A percentile compares a stretch with the other conserved stretches of the same genome.
These are phyloP conservation scores for Callyntrura guangdongensis DNA, from an alignment of 2,888 invertebrate genomes.

Conservation along the genomic window DNA sequence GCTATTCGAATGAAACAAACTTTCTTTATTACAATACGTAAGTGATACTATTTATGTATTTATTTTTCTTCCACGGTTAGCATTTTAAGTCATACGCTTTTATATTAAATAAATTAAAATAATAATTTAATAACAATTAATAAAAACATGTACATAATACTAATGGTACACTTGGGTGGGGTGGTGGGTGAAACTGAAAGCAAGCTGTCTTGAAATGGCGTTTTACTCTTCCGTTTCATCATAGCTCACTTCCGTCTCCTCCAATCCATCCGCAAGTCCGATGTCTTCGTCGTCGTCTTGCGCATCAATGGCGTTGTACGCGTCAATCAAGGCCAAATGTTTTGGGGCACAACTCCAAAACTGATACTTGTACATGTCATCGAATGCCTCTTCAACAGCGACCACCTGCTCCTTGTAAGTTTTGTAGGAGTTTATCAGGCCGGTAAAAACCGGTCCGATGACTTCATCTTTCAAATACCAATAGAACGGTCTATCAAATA, in stretches of 20 bases:
- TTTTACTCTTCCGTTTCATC: constrained; percentile 59
- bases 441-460: constrained; percentile 82
- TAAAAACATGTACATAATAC: constrained; percentile 53
- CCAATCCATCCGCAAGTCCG: constrained; percentile 69
- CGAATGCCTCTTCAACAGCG: constrained; percentile 79
- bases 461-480: constrained; percentile 82
- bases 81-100: neutral
- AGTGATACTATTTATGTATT: neutral
- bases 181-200: constrained; percentile 2
- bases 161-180: constrained; percentile 51
- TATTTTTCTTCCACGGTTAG: neutral
- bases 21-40: neutral
- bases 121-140: neutral
- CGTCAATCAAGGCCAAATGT: constrained; percentile 74
- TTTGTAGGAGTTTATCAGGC: constrained; percentile 81
- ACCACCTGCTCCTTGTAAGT: constrained; percentile 79
- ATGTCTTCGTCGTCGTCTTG: constrained; percentile 72
- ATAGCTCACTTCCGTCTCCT: constrained; percentile 65
- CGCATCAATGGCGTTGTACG: constrained; percentile 59
- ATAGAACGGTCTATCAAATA: constrained; percentile 82
- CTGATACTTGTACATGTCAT: constrained; percentile 81
- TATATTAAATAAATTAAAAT: constrained; percentile 1
- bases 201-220: neutral
- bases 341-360: constrained; percentile 83
- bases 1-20: neutral